Evolutionary conservation across 2,113 vertebrate genomes (phyloP).

Genomic region (Cheirogaleus medius): DNA sequence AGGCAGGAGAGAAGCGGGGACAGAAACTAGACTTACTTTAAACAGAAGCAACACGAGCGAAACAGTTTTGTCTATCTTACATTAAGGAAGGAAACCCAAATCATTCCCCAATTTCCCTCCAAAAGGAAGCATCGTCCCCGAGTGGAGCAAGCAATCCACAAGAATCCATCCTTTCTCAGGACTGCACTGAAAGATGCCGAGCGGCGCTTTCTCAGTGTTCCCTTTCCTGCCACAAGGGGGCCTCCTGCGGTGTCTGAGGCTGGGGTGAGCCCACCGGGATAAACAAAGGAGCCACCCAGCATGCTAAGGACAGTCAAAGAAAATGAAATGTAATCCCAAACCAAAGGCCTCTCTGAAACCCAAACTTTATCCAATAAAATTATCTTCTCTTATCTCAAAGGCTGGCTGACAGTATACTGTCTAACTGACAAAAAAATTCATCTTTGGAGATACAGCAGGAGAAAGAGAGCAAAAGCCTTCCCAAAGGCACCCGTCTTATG

Average conservation of each 20-base stretch:
- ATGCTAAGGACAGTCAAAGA: background rate
- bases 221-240: constrained; percentile 79
- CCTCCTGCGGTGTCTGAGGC: constrained; percentile 45
- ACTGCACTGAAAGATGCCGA: background rate
- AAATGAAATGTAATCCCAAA: background rate
- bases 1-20: constrained; percentile 90
- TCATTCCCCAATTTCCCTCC: background rate
- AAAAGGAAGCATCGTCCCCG: background rate
- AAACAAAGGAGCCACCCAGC: fast-evolving
- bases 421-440: background rate
- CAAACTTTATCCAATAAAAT: background rate
- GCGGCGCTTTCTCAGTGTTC: constrained; percentile 33
- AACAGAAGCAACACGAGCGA: constrained; percentile 88
- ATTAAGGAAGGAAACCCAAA: constrained; percentile 74
- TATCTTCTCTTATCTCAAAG: background rate
- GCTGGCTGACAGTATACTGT: background rate
- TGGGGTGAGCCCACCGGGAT: background rate
- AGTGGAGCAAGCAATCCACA: background rate
- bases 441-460: background rate
- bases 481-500: fast-evolving
- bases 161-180: background rate
- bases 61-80: constrained; percentile 77
- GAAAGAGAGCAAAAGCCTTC: background rate
- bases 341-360: background rate
- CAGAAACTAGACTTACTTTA: constrained; percentile 97